Evolutionary conservation across 2,113 vertebrate species (phyloP).

Genomic region (Neopipo cinnamomea): DNA sequence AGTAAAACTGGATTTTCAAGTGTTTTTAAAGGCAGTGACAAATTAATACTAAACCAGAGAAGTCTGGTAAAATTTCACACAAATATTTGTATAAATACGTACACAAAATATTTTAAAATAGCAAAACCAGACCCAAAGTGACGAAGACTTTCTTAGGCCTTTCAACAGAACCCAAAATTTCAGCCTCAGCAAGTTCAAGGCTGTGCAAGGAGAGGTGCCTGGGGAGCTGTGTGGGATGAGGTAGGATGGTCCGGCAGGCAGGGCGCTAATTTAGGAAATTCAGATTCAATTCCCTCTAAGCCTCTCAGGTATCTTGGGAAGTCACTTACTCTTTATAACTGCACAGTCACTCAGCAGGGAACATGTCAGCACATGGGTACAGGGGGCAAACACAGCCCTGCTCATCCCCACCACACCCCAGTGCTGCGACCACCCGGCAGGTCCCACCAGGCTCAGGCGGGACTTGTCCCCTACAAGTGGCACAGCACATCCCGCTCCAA

Average conservation of each 20-base stretch:
- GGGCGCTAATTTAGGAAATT: neutral
- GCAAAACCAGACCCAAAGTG: neutral
- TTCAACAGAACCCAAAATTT: neutral
- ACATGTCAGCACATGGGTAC: neutral
- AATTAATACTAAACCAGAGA: neutral
- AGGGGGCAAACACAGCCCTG: neutral
- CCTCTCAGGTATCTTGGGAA: neutral
- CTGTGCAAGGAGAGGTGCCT: fast-evolving
- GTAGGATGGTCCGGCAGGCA: neutral
- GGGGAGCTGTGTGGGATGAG: fast-evolving
- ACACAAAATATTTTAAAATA: neutral
- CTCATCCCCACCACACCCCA: fast-evolving
- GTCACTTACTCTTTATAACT: neutral
- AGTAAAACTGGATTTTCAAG: constrained; percentile 16
- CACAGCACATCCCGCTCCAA: neutral
- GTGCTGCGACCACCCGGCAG: fast-evolving
- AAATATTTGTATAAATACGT: neutral
- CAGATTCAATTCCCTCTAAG: neutral
- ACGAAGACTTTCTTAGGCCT: neutral
- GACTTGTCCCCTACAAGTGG: neutral
- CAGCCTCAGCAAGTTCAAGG: neutral
- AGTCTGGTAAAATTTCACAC: neutral
- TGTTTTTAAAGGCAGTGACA: neutral
- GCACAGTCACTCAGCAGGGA: too few relatives aligned
- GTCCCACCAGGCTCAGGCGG: neutral